Evolutionary conservation across 2,797 vertebrate species (phyloP), one percentile per base, ranked within the genome.

Genomic region (Danionella dracula): DNA sequence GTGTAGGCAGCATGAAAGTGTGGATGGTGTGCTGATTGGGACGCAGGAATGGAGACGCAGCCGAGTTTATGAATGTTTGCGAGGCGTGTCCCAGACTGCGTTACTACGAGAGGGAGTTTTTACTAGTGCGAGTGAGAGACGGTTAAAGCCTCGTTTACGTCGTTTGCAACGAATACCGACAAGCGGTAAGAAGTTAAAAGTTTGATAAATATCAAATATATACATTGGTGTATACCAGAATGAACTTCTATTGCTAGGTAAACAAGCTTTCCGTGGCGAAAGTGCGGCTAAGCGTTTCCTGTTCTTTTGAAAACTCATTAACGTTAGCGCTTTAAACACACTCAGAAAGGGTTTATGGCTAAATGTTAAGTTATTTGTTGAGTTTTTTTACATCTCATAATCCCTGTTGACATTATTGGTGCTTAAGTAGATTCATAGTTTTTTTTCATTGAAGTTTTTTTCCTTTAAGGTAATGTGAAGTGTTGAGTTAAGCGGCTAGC

Each of bases 231-330:
- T 31, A 15, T 15, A 21, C 12, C 9, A 6, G 38, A 40, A n/a
- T 48, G 9, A 66, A 31, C 34, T 48, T 32, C 4, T 12, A 10
- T 19, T 15, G 42, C 35, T 12, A 16, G 12, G 37, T 48, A 21
- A 2, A 5, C 35, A n/a, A 6, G 31, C 53, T 11, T 41, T 8
- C 12, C 10, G 34, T 12, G 8, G 44, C 44, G 40, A 40, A 4
- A 32, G 8, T 27, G 12, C 11, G 16, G 54, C 21, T 6, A 8
- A 21, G 54, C 34, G 41, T 49, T 66, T 66, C 64, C 64, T 66
- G 64, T 32, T 66, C 21, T 20, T 8, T 48, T 11, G 21, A 15
- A 40, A 31, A 48, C 2, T 8, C 27, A 23, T 21, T 0, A n/a
- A n/a, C n/a, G 13, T 41, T 5, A 42, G 6, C 20, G 3, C 23